Percentiles rank a stretch among this genome's conserved stretches.
These are phyloP conservation scores for Pseudomyrmex flavicornis DNA, from an alignment of 1,140 invertebrate genomes.

Conservation along the genomic window DNA sequence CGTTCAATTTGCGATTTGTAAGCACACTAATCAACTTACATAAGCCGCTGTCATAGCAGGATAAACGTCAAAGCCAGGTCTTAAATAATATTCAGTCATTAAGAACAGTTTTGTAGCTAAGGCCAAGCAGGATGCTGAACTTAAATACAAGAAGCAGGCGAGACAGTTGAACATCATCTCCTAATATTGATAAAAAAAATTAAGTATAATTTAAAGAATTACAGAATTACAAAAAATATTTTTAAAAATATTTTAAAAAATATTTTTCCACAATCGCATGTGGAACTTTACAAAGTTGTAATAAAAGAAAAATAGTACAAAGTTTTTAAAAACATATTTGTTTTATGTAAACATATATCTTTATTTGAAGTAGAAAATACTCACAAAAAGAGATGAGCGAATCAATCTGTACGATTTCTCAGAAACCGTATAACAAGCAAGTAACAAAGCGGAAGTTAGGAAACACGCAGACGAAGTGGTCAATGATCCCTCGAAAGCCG, in stretches of 20 bases:
- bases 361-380: slow-evolving; percentile 75
- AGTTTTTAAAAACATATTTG: background rate
- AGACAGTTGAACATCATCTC: slow-evolving; percentile 91
- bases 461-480: slow-evolving; percentile 91
- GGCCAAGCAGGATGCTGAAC: slow-evolving; percentile 90
- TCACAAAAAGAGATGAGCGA: slow-evolving; percentile 92
- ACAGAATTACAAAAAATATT: slow-evolving; percentile 3
- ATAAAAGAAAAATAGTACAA: background rate
- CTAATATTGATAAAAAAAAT: slow-evolving; percentile 84
- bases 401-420: slow-evolving; percentile 90
- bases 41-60: slow-evolving; percentile 94
- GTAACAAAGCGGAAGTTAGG: slow-evolving; percentile 89
- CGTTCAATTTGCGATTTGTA: slow-evolving; percentile 1
- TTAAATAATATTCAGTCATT: slow-evolving; percentile 87
- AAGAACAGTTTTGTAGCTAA: slow-evolving; percentile 91
- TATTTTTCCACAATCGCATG: too few species aligned
- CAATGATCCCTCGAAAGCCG: slow-evolving; percentile 91
- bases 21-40: slow-evolving; percentile 86
- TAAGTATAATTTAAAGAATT: slow-evolving; percentile 32
- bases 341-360: too few species aligned
- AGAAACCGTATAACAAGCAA: slow-evolving; percentile 91
- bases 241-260: too few species aligned
- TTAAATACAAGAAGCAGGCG: slow-evolving; percentile 91
- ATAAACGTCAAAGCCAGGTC: slow-evolving; percentile 89
- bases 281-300: too few species aligned